Base-by-base conservation (phyloP, 2,888 invertebrate species). In the Carterocephalus palaemon region DNA sequence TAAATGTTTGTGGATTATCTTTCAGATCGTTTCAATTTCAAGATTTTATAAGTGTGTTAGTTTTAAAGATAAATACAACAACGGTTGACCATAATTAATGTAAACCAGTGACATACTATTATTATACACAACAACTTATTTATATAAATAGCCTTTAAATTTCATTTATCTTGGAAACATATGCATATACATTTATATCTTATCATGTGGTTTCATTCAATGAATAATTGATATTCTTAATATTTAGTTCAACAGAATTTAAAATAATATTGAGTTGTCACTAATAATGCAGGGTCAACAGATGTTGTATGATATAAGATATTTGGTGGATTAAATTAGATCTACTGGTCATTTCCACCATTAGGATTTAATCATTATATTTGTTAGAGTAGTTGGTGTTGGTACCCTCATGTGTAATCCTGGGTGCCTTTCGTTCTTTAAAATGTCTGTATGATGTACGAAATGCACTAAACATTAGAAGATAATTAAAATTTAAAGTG, bases 391-490 rank as follows among this genome's bases (percentile, higher is more conserved):
- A 88, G 88, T 86, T 64, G 79, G 83, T 85, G 83, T 84, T 68
- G 84, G 85, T 79, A 77, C 83, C 86, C 87, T 66, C 55, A 70
- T 75, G 69, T 88, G 77, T 88, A 87, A 82, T 80, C 77, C 68
- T 55, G 87, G 88, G 87, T 86, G 83, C 85, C 88, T 75, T 84
- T 86, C 73, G 79, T 75, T 85, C 83, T 72, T 56, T 70, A 61
- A 79, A 75, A 75, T 85, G 85, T 90, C 92, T 92, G 92, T 92
- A 92, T 92, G 91, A 92, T 92, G 91, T 91, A 92, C 88, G 92
- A 93, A 92, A 93, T 93, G 92, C 92, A 93, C 92, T 92, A 92
- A 93, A 92, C 92, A 91, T 92, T 92, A 92, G 93, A 93, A 92
- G 92, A 92, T 92, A 90, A 68, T 79, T 70, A 75, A 77, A 80